Percentiles rank a stretch among this genome's conserved stretches.
phyloP scores from a whole-genome alignment of 2,797 vertebrate species.

The Mus spretus region DNA sequence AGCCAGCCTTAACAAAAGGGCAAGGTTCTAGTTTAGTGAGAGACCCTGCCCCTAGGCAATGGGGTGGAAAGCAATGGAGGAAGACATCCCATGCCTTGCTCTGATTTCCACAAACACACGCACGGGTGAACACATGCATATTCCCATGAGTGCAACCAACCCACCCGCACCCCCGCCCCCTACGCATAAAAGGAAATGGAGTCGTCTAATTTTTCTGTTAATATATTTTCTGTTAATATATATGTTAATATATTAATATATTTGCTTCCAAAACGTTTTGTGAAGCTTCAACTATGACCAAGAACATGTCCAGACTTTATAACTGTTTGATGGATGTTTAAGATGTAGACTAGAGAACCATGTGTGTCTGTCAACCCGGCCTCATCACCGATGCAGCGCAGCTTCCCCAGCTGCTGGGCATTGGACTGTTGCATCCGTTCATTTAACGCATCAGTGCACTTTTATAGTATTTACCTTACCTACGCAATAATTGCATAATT shows the following conservation, averaged over 20 bases:
- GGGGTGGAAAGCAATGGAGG: neutral
- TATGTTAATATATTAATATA: too few species aligned
- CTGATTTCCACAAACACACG: neutral
- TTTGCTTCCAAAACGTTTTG: neutral
- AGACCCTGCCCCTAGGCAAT: neutral
- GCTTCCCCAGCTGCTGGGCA: neutral
- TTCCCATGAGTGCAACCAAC: too few species aligned
- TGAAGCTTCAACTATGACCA: conserved; percentile 2
- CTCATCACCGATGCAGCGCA: neutral
- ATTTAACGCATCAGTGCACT: neutral
- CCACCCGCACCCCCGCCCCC: fast-evolving
- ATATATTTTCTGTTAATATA: too few species aligned
- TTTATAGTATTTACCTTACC: conserved; percentile 21
- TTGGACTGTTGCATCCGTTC: neutral
- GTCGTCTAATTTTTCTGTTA: conserved; percentile 12
- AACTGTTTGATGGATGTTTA: neutral
- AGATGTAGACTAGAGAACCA: neutral
- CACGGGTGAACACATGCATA: neutral
- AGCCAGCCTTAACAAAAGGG: neutral
- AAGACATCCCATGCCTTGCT: neutral
- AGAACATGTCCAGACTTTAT: neutral
- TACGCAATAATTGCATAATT: neutral
- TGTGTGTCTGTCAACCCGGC: neutral
- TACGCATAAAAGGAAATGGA: neutral
- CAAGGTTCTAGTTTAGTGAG: neutral